These are phyloP conservation scores for Drosophila biarmipes DNA, from an alignment of 1,140 invertebrate species.

Conservation along the genomic window DNA sequence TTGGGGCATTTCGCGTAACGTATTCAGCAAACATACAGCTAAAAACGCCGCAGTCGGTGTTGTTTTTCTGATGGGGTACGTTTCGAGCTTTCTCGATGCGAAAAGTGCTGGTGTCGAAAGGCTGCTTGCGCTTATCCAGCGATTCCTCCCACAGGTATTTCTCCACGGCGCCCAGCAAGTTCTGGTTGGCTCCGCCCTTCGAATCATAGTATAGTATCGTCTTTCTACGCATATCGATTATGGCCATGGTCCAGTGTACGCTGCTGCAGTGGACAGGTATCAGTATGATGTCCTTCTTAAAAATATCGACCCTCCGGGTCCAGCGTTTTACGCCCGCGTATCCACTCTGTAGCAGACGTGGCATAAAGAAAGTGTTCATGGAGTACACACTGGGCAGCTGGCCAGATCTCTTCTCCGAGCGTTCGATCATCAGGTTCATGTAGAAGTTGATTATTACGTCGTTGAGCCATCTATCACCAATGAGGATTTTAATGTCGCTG, in stretches of 20 bases:
- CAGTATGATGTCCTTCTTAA: slow-evolving; percentile 72
- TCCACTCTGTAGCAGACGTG: slow-evolving; percentile 89
- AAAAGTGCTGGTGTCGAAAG: slow-evolving; percentile 91
- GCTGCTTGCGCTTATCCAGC: slow-evolving; percentile 92
- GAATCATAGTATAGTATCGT: slow-evolving; percentile 95
- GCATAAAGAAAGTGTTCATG: slow-evolving; percentile 98
- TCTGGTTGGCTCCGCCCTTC: slow-evolving; percentile 91
- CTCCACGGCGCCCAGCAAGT: slow-evolving; percentile 89
- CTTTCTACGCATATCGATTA: slow-evolving; percentile 92
- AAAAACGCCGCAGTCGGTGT: slow-evolving; percentile 98
- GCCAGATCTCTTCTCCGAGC: slow-evolving; percentile 92
- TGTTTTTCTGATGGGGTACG: slow-evolving; percentile 98
- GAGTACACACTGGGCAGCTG: slow-evolving; percentile 85
- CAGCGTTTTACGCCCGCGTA: slow-evolving; percentile 91
- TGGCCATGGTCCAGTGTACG: slow-evolving; percentile 97
- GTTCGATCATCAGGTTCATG: slow-evolving; percentile 71
- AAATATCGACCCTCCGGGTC: slow-evolving; percentile 90
- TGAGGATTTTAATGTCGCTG: slow-evolving; percentile 92
- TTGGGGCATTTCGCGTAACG: slow-evolving; percentile 90
- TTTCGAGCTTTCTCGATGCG: slow-evolving; percentile 87
- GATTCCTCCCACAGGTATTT: slow-evolving; percentile 94
- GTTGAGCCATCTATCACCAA: slow-evolving; percentile 95
- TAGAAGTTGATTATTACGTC: slow-evolving; percentile 92
- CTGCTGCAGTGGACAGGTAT: slow-evolving; percentile 96
- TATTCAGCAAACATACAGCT: slow-evolving; percentile 98